phyloP scores from a whole-genome alignment of 64 coral and sea anemone genomes.

The Orbicella faveolata region DNA sequence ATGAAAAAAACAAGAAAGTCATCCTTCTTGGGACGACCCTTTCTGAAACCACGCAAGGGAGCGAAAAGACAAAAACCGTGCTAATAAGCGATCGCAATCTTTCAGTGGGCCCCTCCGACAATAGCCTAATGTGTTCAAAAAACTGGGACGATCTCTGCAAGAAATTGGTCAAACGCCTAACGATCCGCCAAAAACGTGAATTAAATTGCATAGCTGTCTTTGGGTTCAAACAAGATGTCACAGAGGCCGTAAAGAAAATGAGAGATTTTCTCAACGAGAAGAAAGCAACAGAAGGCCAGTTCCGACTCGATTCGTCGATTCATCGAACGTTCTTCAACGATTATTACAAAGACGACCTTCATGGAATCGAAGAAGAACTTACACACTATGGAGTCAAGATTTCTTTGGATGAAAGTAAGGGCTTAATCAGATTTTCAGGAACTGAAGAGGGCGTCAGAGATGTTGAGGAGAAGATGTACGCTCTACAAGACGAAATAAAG shows the following conservation, averaged over 20 bases:
- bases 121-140: neutral
- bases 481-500: constrained; percentile 11
- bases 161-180: neutral
- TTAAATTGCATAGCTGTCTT: constrained; percentile 15
- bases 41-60: neutral
- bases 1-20: neutral
- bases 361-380: neutral
- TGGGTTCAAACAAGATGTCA: constrained; percentile 21
- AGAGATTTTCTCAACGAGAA: constrained; percentile 41
- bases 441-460: constrained; percentile 25
- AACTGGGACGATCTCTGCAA: constrained; percentile 30
- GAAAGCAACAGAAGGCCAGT: constrained; percentile 34
- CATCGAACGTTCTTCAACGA: constrained; percentile 26
- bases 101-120: neutral
- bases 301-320: neutral
- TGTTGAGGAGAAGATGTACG: constrained; percentile 3
- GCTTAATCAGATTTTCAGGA: neutral
- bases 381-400: neutral
- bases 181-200: constrained; percentile 8
- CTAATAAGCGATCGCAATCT: constrained; percentile 7
- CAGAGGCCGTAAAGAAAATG: constrained; percentile 22
- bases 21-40: constrained; percentile 10
- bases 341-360: neutral
- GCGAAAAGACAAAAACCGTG: neutral
- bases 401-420: neutral